Percentiles rank a stretch among this genome's conserved stretches.
Evolutionary conservation across 2,888 invertebrate species (phyloP).

Genomic region (Pseudococcus viburni): DNA sequence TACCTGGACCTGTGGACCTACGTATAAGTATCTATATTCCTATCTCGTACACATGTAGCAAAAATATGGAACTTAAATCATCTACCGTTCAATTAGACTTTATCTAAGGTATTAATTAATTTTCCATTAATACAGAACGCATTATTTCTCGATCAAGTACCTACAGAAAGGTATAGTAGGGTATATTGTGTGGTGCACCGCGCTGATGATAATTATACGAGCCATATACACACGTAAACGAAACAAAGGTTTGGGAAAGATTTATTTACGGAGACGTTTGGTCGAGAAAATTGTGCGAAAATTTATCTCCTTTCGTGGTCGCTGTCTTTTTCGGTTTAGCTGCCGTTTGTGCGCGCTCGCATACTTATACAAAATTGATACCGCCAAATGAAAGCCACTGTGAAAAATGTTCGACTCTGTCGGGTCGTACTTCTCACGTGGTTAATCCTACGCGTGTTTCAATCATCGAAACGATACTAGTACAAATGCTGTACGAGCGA

Average conservation of each 20-base stretch:
- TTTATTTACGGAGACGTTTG: constrained; percentile 7
- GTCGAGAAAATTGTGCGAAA: constrained; percentile 15
- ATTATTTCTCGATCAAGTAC: constrained; percentile 45
- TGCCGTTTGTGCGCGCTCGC: background rate
- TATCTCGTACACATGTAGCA: background rate
- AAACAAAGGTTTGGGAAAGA: constrained; percentile 3
- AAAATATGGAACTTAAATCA: constrained; percentile 1
- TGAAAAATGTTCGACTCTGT: background rate
- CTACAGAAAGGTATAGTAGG: background rate
- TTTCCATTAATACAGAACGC: constrained; percentile 28
- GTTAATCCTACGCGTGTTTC: background rate
- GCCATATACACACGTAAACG: background rate
- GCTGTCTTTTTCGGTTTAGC: background rate
- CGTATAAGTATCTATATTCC: too few relatives aligned
- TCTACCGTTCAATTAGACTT: constrained; percentile 7
- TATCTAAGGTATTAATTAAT: constrained; percentile 40
- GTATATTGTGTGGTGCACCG: background rate
- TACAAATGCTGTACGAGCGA: background rate
- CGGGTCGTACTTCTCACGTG: background rate
- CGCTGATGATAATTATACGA: constrained; percentile 17
- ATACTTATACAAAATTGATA: background rate
- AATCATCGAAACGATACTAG: background rate
- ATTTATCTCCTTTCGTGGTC: constrained; percentile 8
- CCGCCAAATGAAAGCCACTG: background rate
- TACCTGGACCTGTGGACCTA: background rate